Base-by-base conservation (phyloP, 2,888 invertebrate species). In the Plagiodera versicolora region DNA sequence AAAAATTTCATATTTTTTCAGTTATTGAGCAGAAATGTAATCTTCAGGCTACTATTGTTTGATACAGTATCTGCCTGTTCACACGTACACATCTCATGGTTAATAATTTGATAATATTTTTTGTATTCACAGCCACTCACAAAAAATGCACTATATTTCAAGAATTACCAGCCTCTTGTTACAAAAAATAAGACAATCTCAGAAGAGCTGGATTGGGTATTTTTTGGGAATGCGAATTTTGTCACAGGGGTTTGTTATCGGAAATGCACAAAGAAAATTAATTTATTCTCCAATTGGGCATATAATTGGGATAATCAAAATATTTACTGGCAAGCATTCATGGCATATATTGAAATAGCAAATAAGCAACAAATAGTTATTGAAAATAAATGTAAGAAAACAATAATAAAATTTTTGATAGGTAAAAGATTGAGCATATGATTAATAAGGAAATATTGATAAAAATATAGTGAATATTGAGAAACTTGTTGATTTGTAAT, bases 51-150 rank as follows among this genome's bases (percentile, higher is more conserved):
- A 74, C 73, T 68, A 56, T 61, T 58, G 50, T 63, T 60, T 49
- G n/a, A 52, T 19, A 53, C 60, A 65, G 63, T 64, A 69, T 70
- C 70, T 68, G 68, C 67, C 47, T 57, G 59, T 65, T 70, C 61
- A 61, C 67, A 69, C 72, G 64, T 72, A 74, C 74, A 77, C 76
- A 77, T 76, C 75, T 74, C 76, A 75, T 73, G 72, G 66, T 69
- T 72, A 74, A 74, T 54, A 52, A 60, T 58, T 6, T 50, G 58
- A 48, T 57, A 47, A 18, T 63, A 53, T 56, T 72, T n/a, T 71
- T 75, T 76, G 59, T 64, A 65, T 58, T 79, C 78, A 79, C 78
- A 79, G 78, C 78, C 79, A 78, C 77, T 61, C 63, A 77, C 76
- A 77, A 73, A 75, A 59, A 64, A 77, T 76, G 75, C 75, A 72